Percentiles rank a stretch among this genome's conserved stretches.
Evolutionary conservation across 1,140 invertebrate genomes (phyloP).

Genomic region (Drosophila littoralis): DNA sequence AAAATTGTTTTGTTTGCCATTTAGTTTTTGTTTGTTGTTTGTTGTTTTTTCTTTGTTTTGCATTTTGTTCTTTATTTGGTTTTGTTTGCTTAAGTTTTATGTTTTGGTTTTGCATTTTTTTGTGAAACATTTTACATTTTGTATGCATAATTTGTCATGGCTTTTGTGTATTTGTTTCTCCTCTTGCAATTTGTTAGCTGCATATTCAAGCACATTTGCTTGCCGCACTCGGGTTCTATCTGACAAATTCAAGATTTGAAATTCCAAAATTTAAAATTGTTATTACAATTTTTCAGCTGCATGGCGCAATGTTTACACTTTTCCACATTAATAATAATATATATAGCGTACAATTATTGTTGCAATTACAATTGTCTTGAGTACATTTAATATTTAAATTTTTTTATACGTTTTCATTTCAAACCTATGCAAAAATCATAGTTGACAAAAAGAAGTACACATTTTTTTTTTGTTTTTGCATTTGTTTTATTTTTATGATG

Average conservation of each 20-base stretch:
- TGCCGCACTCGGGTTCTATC: neutral
- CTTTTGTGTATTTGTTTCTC: constrained; percentile 20
- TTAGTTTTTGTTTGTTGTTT: constrained; percentile 22
- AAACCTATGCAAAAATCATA: constrained; percentile 75
- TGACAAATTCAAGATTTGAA: constrained; percentile 11
- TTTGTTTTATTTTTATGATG: constrained; percentile 38
- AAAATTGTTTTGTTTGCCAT: constrained; percentile 67
- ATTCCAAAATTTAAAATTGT: constrained; percentile 17
- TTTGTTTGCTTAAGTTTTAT: constrained; percentile 73
- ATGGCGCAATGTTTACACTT: constrained; percentile 41
- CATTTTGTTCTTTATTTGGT: constrained; percentile 40
- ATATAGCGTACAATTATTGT: constrained; percentile 84
- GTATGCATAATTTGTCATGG: constrained; percentile 41
- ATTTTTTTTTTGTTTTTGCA: constrained; percentile 30
- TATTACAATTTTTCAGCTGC: constrained; percentile 21
- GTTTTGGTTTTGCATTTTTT: constrained; percentile 47
- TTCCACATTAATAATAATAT: constrained; percentile 79
- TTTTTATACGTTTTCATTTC: constrained; percentile 64
- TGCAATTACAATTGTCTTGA: constrained; percentile 84
- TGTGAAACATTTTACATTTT: constrained; percentile 79
- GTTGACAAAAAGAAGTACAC: constrained; percentile 77
- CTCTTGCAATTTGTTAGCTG: constrained; percentile 14
- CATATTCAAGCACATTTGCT: neutral
- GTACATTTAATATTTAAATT: constrained; percentile 84
- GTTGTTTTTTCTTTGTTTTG: constrained; percentile 24